Evolutionary conservation across 2,797 vertebrate genomes (phyloP).

Genomic region (Pseudomugil gertrudae): DNA sequence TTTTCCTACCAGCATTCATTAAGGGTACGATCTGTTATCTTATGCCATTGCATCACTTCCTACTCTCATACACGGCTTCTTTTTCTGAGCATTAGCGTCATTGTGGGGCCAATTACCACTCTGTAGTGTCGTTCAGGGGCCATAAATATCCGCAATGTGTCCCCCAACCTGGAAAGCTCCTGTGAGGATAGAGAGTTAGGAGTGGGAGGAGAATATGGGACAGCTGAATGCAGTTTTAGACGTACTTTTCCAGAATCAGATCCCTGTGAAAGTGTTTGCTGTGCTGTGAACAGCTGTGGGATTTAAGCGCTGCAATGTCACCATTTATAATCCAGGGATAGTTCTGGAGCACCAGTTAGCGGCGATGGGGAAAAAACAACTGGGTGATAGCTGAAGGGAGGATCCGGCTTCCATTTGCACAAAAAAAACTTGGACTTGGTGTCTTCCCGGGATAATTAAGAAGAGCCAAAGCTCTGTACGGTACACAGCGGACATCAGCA

Average conservation of each 20-base stretch:
- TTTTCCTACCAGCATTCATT: slow-evolving; percentile 48
- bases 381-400: neutral
- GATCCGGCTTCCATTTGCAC: neutral
- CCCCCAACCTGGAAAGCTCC: slow-evolving; percentile 55
- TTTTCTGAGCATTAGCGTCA: slow-evolving; percentile 50
- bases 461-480: neutral
- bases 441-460: neutral
- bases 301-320: neutral
- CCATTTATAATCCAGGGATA: neutral
- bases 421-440: neutral
- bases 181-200: slow-evolving; percentile 32
- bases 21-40: slow-evolving; percentile 39
- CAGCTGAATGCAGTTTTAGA: slow-evolving; percentile 28
- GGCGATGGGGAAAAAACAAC: neutral
- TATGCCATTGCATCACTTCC: slow-evolving; percentile 47
- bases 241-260: slow-evolving; percentile 20
- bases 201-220: slow-evolving; percentile 24
- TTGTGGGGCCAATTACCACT: slow-evolving; percentile 60
- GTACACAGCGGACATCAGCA: neutral
- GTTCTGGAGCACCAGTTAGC: neutral
- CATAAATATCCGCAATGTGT: slow-evolving; percentile 57
- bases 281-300: neutral
- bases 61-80: slow-evolving; percentile 23
- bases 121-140: slow-evolving; percentile 39
- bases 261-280: slow-evolving; percentile 11